Percentiles rank a stretch among this genome's conserved stretches.
Evolutionary conservation across 1,140 invertebrate genomes (phyloP).

Genomic region (Littorina saxatilis): DNA sequence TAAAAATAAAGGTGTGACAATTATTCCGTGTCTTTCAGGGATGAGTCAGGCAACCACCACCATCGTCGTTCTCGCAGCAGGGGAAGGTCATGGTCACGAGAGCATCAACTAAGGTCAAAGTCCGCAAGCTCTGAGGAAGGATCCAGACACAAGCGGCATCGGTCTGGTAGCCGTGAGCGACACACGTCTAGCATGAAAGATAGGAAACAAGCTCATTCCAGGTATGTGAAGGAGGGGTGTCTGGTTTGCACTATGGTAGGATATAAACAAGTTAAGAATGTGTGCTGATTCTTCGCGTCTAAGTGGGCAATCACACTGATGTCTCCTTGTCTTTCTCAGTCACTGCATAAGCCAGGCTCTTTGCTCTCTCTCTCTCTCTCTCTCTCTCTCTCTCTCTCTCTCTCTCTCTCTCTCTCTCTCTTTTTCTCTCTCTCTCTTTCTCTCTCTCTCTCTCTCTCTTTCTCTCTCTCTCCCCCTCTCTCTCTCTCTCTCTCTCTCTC

Average conservation of each 20-base stretch:
- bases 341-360: neutral
- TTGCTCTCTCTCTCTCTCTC: no score
- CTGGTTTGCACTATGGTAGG: neutral
- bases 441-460: no score
- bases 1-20: neutral
- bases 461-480: no score
- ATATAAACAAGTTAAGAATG: neutral
- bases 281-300: neutral
- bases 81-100: neutral
- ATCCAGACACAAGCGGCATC: neutral
- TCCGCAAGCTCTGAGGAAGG: neutral
- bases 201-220: neutral
- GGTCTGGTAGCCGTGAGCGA: neutral
- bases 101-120: neutral
- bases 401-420: no score
- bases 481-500: no score
- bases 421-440: no score
- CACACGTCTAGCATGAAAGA: neutral
- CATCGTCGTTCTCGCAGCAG: conserved; percentile 13
- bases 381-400: no score
- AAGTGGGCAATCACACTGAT: neutral
- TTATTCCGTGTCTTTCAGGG: neutral
- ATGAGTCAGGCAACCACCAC: neutral
- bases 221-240: neutral
- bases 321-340: neutral